Evolutionary conservation across 2,888 invertebrate species (phyloP).

Genomic region (Marronus borbonicus): DNA sequence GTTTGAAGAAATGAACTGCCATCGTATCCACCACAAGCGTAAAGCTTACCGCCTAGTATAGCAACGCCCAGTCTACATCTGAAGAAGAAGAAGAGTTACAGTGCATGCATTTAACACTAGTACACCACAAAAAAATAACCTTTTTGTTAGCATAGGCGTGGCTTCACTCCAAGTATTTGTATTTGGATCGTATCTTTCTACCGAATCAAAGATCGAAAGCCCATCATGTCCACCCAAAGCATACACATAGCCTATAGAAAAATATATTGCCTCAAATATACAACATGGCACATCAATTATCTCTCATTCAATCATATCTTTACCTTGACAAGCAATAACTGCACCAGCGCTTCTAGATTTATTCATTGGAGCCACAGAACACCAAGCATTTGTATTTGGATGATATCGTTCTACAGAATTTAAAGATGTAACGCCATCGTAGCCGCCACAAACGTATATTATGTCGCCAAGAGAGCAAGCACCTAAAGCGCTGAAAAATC

Average conservation of each 20-base stretch:
- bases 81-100: slow-evolving; percentile 39
- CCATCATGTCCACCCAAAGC: slow-evolving; percentile 93
- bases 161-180: slow-evolving; percentile 82
- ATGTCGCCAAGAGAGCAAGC: slow-evolving; percentile 85
- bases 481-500: slow-evolving; percentile 79
- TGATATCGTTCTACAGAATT: slow-evolving; percentile 88
- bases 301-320: background rate
- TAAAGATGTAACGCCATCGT: slow-evolving; percentile 87
- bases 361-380: slow-evolving; percentile 81
- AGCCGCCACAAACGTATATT: slow-evolving; percentile 89
- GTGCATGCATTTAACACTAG: background rate
- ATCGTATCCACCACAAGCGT: slow-evolving; percentile 90
- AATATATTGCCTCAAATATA: no score
- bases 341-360: slow-evolving; percentile 73
- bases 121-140: slow-evolving; percentile 62
- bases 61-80: slow-evolving; percentile 89
- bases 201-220: slow-evolving; percentile 88
- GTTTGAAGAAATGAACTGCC: slow-evolving; percentile 86
- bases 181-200: slow-evolving; percentile 85
- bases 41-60: slow-evolving; percentile 85
- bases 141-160: slow-evolving; percentile 84
- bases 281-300: background rate
- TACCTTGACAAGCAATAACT: slow-evolving; percentile 69
- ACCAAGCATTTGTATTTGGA: slow-evolving; percentile 82
- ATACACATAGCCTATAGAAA: slow-evolving; percentile 78